phyloP scores from a whole-genome alignment of 1,140 invertebrate genomes.

The Drosophila sproati region DNA sequence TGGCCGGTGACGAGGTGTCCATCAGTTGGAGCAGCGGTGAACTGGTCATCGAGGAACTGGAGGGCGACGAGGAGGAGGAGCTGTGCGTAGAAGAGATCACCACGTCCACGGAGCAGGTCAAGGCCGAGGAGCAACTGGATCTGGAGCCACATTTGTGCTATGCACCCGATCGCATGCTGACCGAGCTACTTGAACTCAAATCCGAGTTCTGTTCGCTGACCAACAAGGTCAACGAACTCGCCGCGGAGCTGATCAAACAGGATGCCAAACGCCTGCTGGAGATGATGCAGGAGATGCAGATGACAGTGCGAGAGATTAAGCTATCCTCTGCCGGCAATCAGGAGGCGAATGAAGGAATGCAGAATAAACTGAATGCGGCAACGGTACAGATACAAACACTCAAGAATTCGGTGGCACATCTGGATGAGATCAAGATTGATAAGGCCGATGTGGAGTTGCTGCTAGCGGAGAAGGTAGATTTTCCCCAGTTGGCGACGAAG shows the following conservation, averaged over 20 bases:
- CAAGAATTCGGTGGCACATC: conserved; percentile 44
- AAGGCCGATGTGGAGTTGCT: conserved; percentile 88
- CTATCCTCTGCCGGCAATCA: conserved; percentile 22
- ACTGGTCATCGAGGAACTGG: conserved; percentile 7
- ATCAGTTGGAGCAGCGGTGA: conserved; percentile 62
- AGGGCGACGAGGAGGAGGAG: conserved; percentile 40
- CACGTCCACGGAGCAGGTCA: conserved; percentile 34
- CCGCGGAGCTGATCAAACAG: conserved; percentile 58
- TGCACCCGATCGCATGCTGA: conserved; percentile 62
- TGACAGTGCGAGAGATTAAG: conserved; percentile 52
- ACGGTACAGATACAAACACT: conserved; percentile 23
- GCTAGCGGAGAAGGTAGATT: conserved; percentile 89
- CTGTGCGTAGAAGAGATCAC: conserved; percentile 6
- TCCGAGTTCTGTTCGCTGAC: conserved; percentile 64
- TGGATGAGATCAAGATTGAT: conserved; percentile 86
- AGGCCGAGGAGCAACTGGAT: conserved; percentile 56
- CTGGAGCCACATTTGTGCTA: conserved; percentile 69
- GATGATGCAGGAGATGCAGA: conserved; percentile 60
- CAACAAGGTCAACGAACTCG: conserved; percentile 73
- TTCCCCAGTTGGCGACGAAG: conserved; percentile 88
- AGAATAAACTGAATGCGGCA: conserved; percentile 25
- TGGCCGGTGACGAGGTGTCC: conserved; percentile 45
- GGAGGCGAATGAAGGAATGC: conserved; percentile 36
- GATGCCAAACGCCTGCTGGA: conserved; percentile 58
- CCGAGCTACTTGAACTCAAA: conserved; percentile 68